phyloP scores from a whole-genome alignment of 1,140 invertebrate genomes.

The Propsilocerus akamusi region DNA sequence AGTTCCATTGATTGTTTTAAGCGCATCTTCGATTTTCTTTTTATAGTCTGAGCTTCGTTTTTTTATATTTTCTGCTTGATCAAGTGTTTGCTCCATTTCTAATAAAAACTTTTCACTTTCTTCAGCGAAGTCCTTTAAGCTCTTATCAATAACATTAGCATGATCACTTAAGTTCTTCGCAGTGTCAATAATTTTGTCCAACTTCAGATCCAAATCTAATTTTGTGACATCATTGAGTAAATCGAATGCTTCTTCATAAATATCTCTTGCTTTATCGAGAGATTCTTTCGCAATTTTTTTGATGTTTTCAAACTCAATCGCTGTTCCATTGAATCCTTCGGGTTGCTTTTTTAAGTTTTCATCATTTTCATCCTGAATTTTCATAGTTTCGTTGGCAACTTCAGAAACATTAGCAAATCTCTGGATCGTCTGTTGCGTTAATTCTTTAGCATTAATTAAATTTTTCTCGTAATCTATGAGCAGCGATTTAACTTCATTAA shows the following conservation, averaged over 20 bases:
- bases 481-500: background rate
- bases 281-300: background rate
- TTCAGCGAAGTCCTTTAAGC: background rate
- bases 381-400: background rate
- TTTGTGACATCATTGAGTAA: background rate
- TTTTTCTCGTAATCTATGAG: background rate
- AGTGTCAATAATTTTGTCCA: too few relatives aligned
- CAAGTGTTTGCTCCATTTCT: background rate
- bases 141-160: background rate
- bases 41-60: background rate
- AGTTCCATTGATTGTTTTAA: background rate
- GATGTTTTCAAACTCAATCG: background rate
- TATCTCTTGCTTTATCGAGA: background rate
- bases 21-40: background rate
- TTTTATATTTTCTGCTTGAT: background rate
- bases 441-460: background rate
- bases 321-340: too few relatives aligned
- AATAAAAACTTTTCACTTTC: background rate
- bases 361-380: background rate
- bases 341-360: background rate
- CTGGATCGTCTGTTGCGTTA: background rate
- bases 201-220: too few relatives aligned
- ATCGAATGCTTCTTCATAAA: background rate
- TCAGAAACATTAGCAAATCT: background rate
- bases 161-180: background rate